phyloP scores from a whole-genome alignment of 2,888 invertebrate species.

The Julus scanicus region DNA sequence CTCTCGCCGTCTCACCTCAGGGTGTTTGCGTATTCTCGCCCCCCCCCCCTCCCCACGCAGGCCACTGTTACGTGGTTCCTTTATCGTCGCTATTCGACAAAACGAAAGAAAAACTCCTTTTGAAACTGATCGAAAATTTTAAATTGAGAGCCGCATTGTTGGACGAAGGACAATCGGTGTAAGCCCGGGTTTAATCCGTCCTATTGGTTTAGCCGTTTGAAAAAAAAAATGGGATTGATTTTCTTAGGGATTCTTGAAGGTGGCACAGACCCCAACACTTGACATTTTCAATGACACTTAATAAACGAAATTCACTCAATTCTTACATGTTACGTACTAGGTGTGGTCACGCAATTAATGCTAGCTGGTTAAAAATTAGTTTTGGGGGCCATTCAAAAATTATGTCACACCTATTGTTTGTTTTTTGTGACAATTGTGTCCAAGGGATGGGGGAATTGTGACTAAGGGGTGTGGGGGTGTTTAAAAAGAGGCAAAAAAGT shows the following conservation, averaged over 20 bases:
- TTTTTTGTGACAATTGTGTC: too few relatives aligned
- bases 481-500: too few relatives aligned
- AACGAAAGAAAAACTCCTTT: conserved; percentile 38
- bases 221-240: neutral
- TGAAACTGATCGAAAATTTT: conserved; percentile 47
- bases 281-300: neutral
- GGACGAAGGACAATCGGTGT: conserved; percentile 36
- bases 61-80: conserved; percentile 23
- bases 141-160: conserved; percentile 41
- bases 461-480: too few relatives aligned
- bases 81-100: conserved; percentile 10
- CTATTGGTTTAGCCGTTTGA: neutral
- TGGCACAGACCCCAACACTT: neutral
- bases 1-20: conserved; percentile 4
- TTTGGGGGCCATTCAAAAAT: too few relatives aligned
- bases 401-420: too few relatives aligned
- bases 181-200: conserved; percentile 37
- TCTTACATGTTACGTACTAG: too few relatives aligned
- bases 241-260: neutral
- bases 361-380: too few relatives aligned
- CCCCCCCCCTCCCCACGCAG: conserved; percentile 17
- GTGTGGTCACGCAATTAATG: too few relatives aligned
- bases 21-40: conserved; percentile 23
- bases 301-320: neutral
- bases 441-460: too few relatives aligned